Base-by-base conservation (phyloP, 1,140 invertebrate species). In the Penaeus japonicus region DNA sequence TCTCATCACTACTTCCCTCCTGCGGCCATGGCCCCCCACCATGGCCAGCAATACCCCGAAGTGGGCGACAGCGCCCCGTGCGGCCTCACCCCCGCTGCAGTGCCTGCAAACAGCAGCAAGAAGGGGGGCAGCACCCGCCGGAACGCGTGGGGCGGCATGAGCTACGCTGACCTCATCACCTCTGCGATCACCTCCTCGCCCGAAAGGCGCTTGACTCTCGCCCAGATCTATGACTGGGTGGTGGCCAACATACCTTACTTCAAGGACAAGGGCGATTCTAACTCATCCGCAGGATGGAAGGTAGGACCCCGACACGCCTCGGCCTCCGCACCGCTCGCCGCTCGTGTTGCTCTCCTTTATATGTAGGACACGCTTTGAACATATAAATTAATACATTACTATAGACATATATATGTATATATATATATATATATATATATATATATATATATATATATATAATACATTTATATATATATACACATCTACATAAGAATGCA, bases 221-320 rank as follows among this genome's bases (percentile, higher is more conserved):
- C 97, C 47, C 97, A 98, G 94, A 99, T 99, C 91, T 99, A 99
- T 94, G 99, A 99, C 93, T 99, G 99, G 98, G 99, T 99, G 98
- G 98, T 99, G 77, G 97, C 99, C 93, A 99, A 99, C 93, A 98
- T 99, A 88, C 95, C 98, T 89, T 99, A 99, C 93, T 99, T 99
- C 94, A 99, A 99, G 93, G 98, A 99, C 93, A 99, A 99, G 93
- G 98, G 98, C 12, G 99, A 99, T 93, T 98, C 96, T 92, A 99
- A 99, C 93, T 99, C 98, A 92, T 99, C 98, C 70, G 99, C 99
- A 89, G 99, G 99, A 92, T 99, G 99, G 99, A 99, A 99, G 98
- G 99, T 99, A 93, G 93, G 92, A 27, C 24, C 24, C 24, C 24
- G 17, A 53, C 32, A 15, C 32, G 1, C 32, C 65, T 30, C 7